phyloP scores from a whole-genome alignment of 2,113 vertebrate species.

The Indicator maculatus region DNA sequence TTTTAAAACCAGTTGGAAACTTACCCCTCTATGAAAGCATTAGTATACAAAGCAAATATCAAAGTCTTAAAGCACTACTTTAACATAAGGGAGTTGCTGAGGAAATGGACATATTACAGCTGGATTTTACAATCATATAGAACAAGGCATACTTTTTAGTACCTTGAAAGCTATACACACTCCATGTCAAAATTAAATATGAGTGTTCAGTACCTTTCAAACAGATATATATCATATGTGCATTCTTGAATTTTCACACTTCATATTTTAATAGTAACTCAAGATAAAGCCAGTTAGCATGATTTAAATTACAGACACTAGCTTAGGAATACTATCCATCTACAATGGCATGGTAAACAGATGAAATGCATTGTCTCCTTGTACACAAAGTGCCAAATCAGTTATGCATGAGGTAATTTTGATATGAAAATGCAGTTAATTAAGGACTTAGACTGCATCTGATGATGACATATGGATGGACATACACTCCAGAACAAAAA shows the following conservation, averaged over 20 bases:
- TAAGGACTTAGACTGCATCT: background rate
- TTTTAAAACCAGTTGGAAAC: background rate
- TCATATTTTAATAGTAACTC: background rate
- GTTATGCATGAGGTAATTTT: background rate
- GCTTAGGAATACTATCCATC: background rate
- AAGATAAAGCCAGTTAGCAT: background rate
- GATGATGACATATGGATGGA: background rate
- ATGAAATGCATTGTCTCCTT: background rate
- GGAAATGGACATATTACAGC: background rate
- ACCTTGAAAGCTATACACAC: background rate
- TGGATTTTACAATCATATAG: background rate
- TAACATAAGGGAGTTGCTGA: background rate
- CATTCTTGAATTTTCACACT: background rate
- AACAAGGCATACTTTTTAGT: background rate
- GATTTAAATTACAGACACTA: background rate
- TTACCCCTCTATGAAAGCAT: background rate
- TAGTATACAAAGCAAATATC: background rate
- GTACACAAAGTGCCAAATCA: background rate
- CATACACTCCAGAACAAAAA: background rate
- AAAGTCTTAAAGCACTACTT: background rate
- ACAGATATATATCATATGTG: rapidly evolving
- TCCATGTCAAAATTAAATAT: background rate
- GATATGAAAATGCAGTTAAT: background rate
- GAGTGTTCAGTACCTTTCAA: background rate
- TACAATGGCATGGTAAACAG: background rate